phyloP scores from a whole-genome alignment of 2,888 invertebrate species.

The Stenodera caucasica region DNA sequence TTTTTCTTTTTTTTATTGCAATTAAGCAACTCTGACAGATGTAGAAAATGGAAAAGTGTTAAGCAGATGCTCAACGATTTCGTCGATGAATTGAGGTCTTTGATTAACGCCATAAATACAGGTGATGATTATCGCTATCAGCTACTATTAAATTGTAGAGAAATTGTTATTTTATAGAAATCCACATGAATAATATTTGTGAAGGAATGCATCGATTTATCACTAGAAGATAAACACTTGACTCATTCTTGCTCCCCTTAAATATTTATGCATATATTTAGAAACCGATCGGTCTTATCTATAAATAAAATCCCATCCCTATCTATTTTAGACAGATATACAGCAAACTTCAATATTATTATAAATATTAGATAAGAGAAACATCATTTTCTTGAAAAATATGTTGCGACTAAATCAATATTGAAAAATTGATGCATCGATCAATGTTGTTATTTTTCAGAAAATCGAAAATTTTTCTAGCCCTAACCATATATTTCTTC shows the following conservation, averaged over 20 bases:
- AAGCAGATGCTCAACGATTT: neutral
- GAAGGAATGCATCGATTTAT: constrained; percentile 4
- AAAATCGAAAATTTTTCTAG: too few relatives aligned
- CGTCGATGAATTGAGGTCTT: neutral
- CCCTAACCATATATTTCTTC: too few relatives aligned
- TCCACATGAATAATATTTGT: neutral
- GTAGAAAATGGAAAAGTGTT: neutral
- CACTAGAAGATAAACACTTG: constrained; percentile 4
- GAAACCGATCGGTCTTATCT: constrained; percentile 4
- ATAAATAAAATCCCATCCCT: constrained; percentile 8
- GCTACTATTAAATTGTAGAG: neutral
- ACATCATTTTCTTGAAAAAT: neutral
- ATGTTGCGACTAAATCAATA: neutral
- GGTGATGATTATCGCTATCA: constrained; percentile 5
- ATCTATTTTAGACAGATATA: neutral
- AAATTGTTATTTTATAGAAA: neutral
- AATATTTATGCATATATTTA: constrained; percentile 8
- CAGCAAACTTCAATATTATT: constrained; percentile 4
- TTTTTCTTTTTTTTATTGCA: neutral
- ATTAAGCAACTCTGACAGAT: constrained; percentile 6
- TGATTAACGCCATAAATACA: neutral
- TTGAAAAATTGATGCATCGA: neutral
- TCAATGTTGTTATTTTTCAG: neutral
- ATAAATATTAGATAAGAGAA: neutral
- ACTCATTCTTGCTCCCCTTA: constrained; percentile 7